Conservation (phyloP, 1,140 invertebrate genomes). For the Helicorthomorpha holstii region DNA sequence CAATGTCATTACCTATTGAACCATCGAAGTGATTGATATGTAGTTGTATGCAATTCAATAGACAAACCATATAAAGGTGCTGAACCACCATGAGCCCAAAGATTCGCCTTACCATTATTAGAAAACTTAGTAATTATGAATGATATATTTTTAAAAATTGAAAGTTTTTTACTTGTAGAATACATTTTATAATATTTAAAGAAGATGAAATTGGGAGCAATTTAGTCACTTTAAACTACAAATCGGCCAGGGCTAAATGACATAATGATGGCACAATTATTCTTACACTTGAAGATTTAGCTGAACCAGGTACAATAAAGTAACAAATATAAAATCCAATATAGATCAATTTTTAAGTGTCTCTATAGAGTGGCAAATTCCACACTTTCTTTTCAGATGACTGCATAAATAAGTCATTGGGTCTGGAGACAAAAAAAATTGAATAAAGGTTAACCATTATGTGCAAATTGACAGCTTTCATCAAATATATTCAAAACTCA, state of each 20-base stretch:
- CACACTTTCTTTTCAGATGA: too few species aligned
- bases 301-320: conserved; percentile 7
- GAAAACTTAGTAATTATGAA: neutral
- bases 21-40: conserved; percentile 18
- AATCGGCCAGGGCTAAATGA: conserved; percentile 10
- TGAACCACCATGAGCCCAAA: conserved; percentile 14
- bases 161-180: neutral
- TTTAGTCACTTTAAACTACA: conserved; percentile 12
- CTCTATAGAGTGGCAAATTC: too few species aligned
- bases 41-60: conserved; percentile 22
- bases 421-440: too few species aligned
- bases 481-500: neutral
- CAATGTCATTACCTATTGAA: conserved; percentile 20
- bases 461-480: too few species aligned
- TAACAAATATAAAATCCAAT: neutral
- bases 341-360: too few species aligned
- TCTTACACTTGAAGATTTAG: conserved; percentile 11
- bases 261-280: conserved; percentile 10
- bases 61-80: conserved; percentile 13
- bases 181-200: neutral
- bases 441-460: too few species aligned
- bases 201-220: conserved; percentile 7
- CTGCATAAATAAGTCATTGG: too few species aligned
- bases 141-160: neutral
- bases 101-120: conserved; percentile 19